Base-by-base conservation (phyloP, 1,140 invertebrate genomes). In the Drosophila kikkawai region DNA sequence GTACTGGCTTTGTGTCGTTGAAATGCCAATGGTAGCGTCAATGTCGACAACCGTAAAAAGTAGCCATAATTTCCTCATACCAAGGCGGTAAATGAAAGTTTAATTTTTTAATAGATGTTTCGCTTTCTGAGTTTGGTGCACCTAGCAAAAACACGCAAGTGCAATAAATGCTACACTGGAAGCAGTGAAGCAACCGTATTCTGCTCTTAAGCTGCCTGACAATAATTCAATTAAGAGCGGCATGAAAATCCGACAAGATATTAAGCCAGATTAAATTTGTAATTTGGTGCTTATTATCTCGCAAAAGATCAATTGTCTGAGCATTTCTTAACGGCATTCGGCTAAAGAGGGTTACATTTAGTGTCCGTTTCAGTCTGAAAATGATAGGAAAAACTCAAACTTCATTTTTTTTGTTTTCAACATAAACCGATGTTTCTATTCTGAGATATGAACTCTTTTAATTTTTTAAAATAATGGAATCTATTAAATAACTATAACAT, bases 61-160 rank as follows among this genome's bases (percentile, higher is more conserved):
- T 51, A n/a, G 39, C 45, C 69, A 42, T 66, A 75, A 63, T 86
- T 86, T 86, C 82, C 82, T 86, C 75, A 81, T 86, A 50, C 74
- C 66, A 29, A 36, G 47, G 74, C 58, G 45, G 71, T 73, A 75
- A 84, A 84, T 79, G 82, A 84, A 84, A 84, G 81, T 84, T 75
- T 71, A 74, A 73, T 19, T 75, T 80, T 87, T 82, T 39, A 83
- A 80, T 83, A 70, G 71, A 58, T 83, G 85, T 76, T 88, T 81
- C 85, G 85, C 85, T 88, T 88, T 88, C 85, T 88, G 81, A 87
- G 69, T 69, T 58, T 79, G 83, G 60, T 75, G 69, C 71, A 87
- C 59, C 64, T 55, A 78, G 45, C 60, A 60, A 42, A 55, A 64
- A 75, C 83, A 87, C 66, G 76, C 69, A 63, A 60, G 42, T 82